These are phyloP conservation scores for Porites lutea DNA, from an alignment of 64 coral and sea anemone genomes.

Conservation along the genomic window DNA sequence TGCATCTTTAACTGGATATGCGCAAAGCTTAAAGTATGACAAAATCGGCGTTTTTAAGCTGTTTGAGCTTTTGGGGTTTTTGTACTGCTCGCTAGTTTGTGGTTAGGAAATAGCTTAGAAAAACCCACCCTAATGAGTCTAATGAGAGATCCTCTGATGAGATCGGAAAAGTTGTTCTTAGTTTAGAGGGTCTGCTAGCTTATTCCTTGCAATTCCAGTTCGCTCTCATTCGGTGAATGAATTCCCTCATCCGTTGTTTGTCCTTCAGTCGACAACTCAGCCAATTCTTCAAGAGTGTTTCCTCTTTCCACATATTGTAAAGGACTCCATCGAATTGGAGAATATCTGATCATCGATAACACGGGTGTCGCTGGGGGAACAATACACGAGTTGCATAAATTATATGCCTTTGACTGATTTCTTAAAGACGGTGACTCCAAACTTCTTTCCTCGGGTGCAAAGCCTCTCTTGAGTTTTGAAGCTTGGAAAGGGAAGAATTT, in stretches of 20 bases:
- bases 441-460: neutral
- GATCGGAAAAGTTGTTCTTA: too few species aligned
- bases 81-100: too few species aligned
- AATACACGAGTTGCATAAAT: slow-evolving; percentile 13
- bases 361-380: neutral
- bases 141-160: too few species aligned
- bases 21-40: too few species aligned
- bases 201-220: neutral
- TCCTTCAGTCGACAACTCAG: neutral
- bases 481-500: neutral
- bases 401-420: neutral
- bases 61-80: too few species aligned
- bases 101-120: too few species aligned
- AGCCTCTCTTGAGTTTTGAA: neutral
- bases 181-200: neutral
- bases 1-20: too few species aligned
- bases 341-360: neutral
- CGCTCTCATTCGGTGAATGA: neutral
- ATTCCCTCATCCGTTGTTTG: slow-evolving; percentile 6
- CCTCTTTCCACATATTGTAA: neutral
- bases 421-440: neutral
- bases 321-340: neutral
- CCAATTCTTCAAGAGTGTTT: neutral
- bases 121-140: too few species aligned
- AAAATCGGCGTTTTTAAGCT: too few species aligned